Percentiles rank a stretch among this genome's conserved stretches.
Conservation (phyloP, 2,113 vertebrate species). For the Nymphicus hollandicus region DNA sequence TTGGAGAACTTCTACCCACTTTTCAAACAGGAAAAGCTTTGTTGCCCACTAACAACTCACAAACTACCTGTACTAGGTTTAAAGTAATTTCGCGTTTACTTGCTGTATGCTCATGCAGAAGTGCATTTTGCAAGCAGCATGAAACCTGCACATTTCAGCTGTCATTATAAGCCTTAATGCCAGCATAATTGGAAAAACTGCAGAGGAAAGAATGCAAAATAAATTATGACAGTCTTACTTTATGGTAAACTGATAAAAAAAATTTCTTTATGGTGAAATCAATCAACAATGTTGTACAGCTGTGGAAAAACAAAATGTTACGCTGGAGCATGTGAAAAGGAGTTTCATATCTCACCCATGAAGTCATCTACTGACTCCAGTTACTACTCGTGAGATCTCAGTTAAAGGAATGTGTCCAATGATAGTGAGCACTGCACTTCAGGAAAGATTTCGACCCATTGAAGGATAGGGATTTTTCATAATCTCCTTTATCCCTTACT, state of each 20-base stretch:
- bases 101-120: neutral
- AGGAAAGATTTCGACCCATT: neutral
- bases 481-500: conserved; percentile 7
- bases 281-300: neutral
- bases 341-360: neutral
- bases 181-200: neutral
- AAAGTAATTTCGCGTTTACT: neutral
- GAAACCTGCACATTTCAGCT: neutral
- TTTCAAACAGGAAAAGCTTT: neutral
- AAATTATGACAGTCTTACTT: neutral
- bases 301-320: neutral
- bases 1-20: neutral
- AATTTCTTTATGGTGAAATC: neutral
- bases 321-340: neutral
- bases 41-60: neutral
- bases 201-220: neutral
- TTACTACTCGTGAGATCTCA: neutral
- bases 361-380: neutral
- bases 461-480: neutral
- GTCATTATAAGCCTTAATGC: neutral
- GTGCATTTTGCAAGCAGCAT: neutral
- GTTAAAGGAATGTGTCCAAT: neutral
- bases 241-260: neutral
- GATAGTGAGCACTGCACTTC: neutral
- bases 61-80: neutral